phyloP scores from a whole-genome alignment of 2,888 invertebrate genomes.

The Drosophila nr. fundita region DNA sequence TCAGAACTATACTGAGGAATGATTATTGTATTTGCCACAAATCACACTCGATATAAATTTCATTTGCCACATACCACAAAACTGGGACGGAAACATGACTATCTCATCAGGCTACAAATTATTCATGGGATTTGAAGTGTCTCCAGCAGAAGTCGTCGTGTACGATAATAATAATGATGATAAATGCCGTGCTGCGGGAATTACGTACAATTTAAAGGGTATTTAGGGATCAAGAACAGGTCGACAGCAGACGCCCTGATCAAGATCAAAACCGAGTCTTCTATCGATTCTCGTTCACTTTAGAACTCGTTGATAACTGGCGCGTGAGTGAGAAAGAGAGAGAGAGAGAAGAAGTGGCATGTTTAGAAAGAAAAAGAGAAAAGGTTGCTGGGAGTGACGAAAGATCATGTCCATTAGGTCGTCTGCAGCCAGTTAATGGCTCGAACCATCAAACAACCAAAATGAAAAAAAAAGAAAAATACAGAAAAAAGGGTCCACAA shows the following conservation, averaged over 20 bases:
- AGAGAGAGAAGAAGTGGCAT: constrained; percentile 5
- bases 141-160: constrained; percentile 15
- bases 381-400: constrained; percentile 76
- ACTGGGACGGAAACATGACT: not conserved
- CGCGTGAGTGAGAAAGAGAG: not conserved
- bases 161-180: constrained; percentile 64
- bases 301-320: constrained; percentile 25
- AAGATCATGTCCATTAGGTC: constrained; percentile 79
- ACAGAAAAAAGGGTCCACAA: constrained; percentile 46
- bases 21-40: not conserved
- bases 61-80: constrained; percentile 19
- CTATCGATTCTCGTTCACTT: constrained; percentile 34
- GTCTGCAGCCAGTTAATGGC: constrained; percentile 78
- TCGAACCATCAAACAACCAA: constrained; percentile 32
- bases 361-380: constrained; percentile 43
- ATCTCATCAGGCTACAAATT: constrained; percentile 51
- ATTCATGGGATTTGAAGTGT: constrained; percentile 46
- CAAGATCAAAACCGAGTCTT: constrained; percentile 45
- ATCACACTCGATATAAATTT: constrained; percentile 6
- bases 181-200: constrained; percentile 62
- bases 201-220: constrained; percentile 77
- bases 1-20: not conserved
- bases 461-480: constrained; percentile 6
- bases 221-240: constrained; percentile 66
- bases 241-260: constrained; percentile 40